phyloP scores from a whole-genome alignment of 1,140 invertebrate genomes.

The Octopus sinensis region DNA sequence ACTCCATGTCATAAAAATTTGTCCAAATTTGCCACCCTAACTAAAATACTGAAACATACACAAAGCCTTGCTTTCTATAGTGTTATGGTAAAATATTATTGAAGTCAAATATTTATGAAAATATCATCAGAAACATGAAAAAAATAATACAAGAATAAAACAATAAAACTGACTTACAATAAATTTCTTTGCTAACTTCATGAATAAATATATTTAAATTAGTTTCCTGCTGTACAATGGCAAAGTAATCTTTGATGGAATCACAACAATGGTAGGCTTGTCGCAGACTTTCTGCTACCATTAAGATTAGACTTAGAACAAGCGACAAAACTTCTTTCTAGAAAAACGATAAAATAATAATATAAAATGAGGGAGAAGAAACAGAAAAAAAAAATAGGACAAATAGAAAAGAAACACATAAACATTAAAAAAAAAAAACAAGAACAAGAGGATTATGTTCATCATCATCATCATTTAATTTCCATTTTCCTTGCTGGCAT shows the following conservation, averaged over 20 bases:
- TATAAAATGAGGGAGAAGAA: not conserved
- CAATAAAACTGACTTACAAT: not conserved
- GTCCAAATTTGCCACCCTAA: no score
- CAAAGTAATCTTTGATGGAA: constrained; percentile 24
- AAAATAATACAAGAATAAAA: not conserved
- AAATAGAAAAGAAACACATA: no score
- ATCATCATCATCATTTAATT: no score
- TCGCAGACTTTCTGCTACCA: constrained; percentile 23
- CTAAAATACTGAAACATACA: no score
- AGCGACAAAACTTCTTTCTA: constrained; percentile 13
- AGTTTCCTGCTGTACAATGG: constrained; percentile 17
- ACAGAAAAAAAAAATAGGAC: not conserved
- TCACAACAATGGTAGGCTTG: constrained; percentile 18
- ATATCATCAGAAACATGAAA: not conserved
- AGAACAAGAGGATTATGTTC: no score
- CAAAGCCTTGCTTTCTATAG: no score
- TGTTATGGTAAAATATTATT: no score
- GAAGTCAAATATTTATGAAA: no score
- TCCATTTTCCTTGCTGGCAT: no score
- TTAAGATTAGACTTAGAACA: constrained; percentile 20
- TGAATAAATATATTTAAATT: constrained; percentile 18
- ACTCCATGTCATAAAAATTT: no score
- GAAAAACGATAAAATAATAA: not conserved
- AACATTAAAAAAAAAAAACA: no score
- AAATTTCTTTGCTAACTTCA: not conserved